Conservation (phyloP, 1,140 invertebrate species). For the Zaprionus inermis region DNA sequence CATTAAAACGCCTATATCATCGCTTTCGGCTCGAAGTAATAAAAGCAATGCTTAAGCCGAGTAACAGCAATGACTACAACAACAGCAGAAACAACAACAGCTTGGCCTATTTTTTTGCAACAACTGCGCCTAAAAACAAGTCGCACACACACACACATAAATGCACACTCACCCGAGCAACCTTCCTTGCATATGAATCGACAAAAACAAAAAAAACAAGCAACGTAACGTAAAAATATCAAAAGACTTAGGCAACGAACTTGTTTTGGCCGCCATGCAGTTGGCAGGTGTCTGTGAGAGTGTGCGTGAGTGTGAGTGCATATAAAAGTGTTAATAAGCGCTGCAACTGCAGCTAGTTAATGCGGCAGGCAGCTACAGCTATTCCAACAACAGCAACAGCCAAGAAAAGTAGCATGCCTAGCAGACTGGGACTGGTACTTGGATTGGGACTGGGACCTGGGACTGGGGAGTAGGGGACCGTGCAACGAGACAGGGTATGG, state of each 20-base stretch:
- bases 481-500: background rate
- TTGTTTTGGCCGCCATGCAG: conserved; percentile 56
- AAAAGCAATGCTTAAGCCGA: conserved; percentile 35
- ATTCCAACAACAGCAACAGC: conserved; percentile 37
- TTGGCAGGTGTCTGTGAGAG: conserved; percentile 34
- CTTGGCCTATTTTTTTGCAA: conserved; percentile 70
- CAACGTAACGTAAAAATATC: conserved; percentile 65
- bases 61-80: conserved; percentile 18
- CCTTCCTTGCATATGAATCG: conserved; percentile 51
- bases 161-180: conserved; percentile 18
- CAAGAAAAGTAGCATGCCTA: conserved; percentile 36
- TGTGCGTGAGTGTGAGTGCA: conserved; percentile 39
- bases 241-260: conserved; percentile 82
- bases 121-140: conserved; percentile 53
- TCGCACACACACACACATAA: conserved; percentile 24
- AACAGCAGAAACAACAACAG: conserved; percentile 31
- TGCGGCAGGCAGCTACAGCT: conserved; percentile 52
- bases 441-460: conserved; percentile 10
- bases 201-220: conserved; percentile 22
- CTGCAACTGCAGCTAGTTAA: conserved; percentile 72
- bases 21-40: conserved; percentile 26
- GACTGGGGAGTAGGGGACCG: background rate
- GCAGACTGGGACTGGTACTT: conserved; percentile 27
- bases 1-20: conserved; percentile 6
- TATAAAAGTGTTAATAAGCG: conserved; percentile 74